Percentiles rank a stretch among this genome's conserved stretches.
Evolutionary conservation across 2,888 invertebrate species (phyloP).

Genomic region (Ophion costatus): DNA sequence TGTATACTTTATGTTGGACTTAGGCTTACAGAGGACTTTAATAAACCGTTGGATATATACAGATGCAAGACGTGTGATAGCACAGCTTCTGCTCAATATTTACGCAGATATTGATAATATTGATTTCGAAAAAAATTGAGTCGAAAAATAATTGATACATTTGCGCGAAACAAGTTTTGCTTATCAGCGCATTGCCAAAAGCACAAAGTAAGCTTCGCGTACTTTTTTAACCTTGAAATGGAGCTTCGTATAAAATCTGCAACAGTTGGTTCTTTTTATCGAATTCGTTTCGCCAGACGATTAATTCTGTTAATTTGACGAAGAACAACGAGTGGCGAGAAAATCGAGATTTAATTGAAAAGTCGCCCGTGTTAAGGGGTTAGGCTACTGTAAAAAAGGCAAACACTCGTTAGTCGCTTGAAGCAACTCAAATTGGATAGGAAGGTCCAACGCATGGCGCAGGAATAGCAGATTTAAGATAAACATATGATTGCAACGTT

Average conservation of each 20-base stretch:
- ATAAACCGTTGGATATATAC: background rate
- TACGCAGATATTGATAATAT: conserved; percentile 18
- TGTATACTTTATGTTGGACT: background rate
- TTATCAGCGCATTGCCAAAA: background rate
- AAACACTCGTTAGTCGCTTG: too few species aligned
- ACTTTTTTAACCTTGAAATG: background rate
- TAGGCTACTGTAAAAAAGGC: background rate
- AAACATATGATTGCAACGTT: too few species aligned
- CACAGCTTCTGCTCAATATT: background rate
- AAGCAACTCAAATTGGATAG: too few species aligned
- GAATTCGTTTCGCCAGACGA: background rate
- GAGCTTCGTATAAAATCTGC: background rate
- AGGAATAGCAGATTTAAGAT: too few species aligned
- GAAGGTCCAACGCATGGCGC: too few species aligned
- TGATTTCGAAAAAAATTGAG: background rate
- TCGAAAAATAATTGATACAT: conserved; percentile 4
- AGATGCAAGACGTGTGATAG: background rate
- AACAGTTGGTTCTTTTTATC: background rate
- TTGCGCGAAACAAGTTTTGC: background rate
- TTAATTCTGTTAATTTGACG: too few species aligned
- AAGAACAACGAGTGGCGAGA: background rate
- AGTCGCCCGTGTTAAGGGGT: background rate
- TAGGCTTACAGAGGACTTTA: background rate
- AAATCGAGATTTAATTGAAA: background rate
- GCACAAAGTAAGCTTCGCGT: background rate